Evolutionary conservation across 2,888 invertebrate species (phyloP).

Genomic region (Hydraecia micacea): DNA sequence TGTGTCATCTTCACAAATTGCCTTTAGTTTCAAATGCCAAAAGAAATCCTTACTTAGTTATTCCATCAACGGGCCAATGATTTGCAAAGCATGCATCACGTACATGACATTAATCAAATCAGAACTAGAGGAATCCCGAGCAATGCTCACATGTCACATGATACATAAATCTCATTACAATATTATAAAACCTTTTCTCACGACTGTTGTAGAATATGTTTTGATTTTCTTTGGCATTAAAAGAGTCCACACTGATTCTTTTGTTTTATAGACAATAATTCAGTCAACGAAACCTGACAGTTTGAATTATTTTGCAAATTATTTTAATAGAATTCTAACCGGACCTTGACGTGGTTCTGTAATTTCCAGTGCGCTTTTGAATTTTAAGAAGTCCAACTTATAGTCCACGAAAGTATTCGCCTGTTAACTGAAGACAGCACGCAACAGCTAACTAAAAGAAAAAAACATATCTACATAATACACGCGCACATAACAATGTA

Average conservation of each 20-base stretch:
- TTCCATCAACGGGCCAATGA: constrained; percentile 33
- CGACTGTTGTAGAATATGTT: constrained; percentile 34
- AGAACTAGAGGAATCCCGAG: constrained; percentile 79
- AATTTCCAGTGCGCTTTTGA: background rate
- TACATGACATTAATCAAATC: constrained; percentile 80
- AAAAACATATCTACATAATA: background rate
- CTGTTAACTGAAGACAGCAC: no score
- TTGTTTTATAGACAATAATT: background rate
- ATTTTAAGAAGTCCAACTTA: constrained; percentile 8
- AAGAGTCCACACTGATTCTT: background rate
- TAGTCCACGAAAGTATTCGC: background rate
- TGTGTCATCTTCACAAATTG: constrained; percentile 1
- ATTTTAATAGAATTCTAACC: background rate
- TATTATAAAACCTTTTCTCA: constrained; percentile 49
- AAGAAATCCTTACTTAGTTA: constrained; percentile 43
- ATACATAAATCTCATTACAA: constrained; percentile 80
- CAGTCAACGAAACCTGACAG: background rate
- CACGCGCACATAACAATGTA: constrained; percentile 36
- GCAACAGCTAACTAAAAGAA: background rate
- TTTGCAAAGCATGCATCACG: constrained; percentile 43
- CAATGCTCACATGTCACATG: constrained; percentile 74
- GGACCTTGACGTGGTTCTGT: background rate
- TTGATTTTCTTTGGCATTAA: constrained; percentile 22
- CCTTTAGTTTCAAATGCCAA: background rate
- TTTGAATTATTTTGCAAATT: constrained; percentile 1